Conservation (phyloP, 2,113 vertebrate species). For the Hydropotes inermis region DNA sequence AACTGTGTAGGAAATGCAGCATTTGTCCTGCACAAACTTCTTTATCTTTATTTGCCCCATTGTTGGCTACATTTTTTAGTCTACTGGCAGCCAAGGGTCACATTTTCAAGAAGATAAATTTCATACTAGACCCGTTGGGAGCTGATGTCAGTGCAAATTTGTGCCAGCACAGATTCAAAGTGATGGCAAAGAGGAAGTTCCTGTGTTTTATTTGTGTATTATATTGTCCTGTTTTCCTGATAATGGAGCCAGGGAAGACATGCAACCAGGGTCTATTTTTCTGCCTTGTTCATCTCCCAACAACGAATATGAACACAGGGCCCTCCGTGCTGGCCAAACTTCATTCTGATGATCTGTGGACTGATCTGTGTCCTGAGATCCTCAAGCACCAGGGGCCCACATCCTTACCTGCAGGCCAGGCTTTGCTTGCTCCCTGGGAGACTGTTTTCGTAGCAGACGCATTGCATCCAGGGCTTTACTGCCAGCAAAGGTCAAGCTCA, state of each 20-base stretch:
- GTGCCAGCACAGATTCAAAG: conserved; percentile 79
- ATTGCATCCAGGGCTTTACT: conserved; percentile 75
- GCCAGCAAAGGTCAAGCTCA: conserved; percentile 82
- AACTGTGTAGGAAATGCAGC: conserved; percentile 69
- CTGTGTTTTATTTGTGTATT: conserved; percentile 90
- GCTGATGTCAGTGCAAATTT: conserved; percentile 83
- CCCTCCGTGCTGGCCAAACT: conserved; percentile 84
- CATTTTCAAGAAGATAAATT: conserved; percentile 85
- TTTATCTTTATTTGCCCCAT: conserved; percentile 81
- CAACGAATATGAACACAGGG: conserved; percentile 91
- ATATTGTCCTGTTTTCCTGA: conserved; percentile 83
- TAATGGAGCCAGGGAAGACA: conserved; percentile 88
- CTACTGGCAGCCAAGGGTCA: conserved; percentile 78
- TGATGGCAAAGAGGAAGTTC: conserved; percentile 91
- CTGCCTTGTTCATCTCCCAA: conserved; percentile 87
- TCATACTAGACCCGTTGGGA: conserved; percentile 71
- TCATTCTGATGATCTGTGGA: conserved; percentile 88
- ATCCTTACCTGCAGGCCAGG: conserved; percentile 81
- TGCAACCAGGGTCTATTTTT: conserved; percentile 84
- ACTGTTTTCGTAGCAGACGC: conserved; percentile 79
- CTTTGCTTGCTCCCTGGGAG: conserved; percentile 76
- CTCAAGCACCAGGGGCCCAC: conserved; percentile 67
- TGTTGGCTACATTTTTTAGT: conserved; percentile 77
- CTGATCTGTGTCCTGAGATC: conserved; percentile 71
- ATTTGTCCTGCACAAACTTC: conserved; percentile 71